Evolutionary conservation across 1,140 invertebrate species (phyloP).

Genomic region (Habropoda laboriosa): DNA sequence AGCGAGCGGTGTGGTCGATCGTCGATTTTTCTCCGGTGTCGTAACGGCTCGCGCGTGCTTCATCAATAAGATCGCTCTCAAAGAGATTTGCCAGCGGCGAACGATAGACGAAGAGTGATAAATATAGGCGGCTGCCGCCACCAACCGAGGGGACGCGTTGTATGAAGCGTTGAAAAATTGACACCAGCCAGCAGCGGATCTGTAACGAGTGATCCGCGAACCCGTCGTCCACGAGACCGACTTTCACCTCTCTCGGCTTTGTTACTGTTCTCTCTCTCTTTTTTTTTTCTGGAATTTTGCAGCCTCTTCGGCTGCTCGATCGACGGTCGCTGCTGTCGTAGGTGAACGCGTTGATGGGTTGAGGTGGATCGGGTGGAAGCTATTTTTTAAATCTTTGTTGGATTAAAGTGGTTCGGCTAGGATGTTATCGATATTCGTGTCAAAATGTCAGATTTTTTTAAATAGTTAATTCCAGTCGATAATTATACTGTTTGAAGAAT

Average conservation of each 20-base stretch:
- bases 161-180: slow-evolving; percentile 66
- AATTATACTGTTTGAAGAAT: no score
- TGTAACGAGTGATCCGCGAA: slow-evolving; percentile 49
- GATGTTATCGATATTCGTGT: no score
- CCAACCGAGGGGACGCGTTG: neutral
- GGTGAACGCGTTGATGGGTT: no score
- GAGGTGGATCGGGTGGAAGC: no score
- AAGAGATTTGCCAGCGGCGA: slow-evolving; percentile 62
- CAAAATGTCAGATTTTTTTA: no score
- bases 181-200: slow-evolving; percentile 28
- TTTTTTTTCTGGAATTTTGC: neutral
- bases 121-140: slow-evolving; percentile 46
- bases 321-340: neutral
- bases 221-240: neutral
- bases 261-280: neutral
- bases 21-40: slow-evolving; percentile 62
- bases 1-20: slow-evolving; percentile 25
- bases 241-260: no score
- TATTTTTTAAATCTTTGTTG: no score
- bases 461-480: no score
- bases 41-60: slow-evolving; percentile 9
- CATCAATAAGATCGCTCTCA: slow-evolving; percentile 64
- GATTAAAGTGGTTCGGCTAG: no score
- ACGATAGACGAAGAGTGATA: slow-evolving; percentile 58
- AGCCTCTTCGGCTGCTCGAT: neutral